Percentiles rank a stretch among this genome's conserved stretches.
Evolutionary conservation across 2,888 invertebrate species (phyloP).

Genomic region (Cinara cedri): DNA sequence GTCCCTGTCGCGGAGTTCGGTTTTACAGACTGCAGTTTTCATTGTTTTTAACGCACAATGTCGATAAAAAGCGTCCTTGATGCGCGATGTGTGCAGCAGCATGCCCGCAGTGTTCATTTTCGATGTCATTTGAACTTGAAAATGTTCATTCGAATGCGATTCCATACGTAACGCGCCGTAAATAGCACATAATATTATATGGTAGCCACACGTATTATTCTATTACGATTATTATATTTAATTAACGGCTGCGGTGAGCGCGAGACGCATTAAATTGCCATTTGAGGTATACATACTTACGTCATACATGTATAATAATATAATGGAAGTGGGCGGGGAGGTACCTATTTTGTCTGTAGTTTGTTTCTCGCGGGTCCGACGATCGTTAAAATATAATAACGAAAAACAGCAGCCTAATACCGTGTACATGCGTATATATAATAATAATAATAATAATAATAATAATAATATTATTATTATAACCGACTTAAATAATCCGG

Average conservation of each 20-base stretch:
- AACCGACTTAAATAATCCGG: neutral
- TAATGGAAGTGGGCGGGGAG: slow-evolving; percentile 29
- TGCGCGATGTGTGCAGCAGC: too few relatives aligned
- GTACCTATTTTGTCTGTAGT: slow-evolving; percentile 39
- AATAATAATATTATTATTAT: neutral
- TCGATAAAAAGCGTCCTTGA: too few relatives aligned
- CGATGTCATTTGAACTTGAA: too few relatives aligned
- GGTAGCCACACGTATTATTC: neutral
- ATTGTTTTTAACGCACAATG: too few relatives aligned
- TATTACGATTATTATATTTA: slow-evolving; percentile 15
- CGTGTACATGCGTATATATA: neutral
- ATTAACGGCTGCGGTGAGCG: neutral
- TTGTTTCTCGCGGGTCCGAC: neutral
- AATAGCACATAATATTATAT: too few relatives aligned
- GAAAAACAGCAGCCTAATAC: neutral
- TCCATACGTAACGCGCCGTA: too few relatives aligned
- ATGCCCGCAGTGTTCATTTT: too few relatives aligned
- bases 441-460: too few relatives aligned
- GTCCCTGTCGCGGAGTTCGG: too few relatives aligned
- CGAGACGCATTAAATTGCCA: slow-evolving; percentile 38
- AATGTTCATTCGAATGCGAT: too few relatives aligned
- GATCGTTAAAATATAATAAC: slow-evolving; percentile 34
- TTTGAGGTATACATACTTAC: too few relatives aligned
- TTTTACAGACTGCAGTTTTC: too few relatives aligned
- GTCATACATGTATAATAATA: neutral